A percentile compares a stretch with the other conserved stretches of the same genome.
phyloP scores from a whole-genome alignment of 2,888 invertebrate genomes.

The Galerucella nymphaeae region DNA sequence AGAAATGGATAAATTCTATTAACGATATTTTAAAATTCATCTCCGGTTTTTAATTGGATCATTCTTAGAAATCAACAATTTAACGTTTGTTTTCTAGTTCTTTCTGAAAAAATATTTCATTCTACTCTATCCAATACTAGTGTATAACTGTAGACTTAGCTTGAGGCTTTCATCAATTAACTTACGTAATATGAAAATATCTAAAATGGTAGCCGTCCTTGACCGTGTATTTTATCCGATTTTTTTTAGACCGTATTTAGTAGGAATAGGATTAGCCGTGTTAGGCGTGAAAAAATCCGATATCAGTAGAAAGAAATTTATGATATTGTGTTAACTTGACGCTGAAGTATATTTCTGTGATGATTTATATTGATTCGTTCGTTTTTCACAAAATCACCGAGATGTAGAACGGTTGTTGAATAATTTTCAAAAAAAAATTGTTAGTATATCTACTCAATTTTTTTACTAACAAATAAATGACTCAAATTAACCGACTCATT shows the following conservation, averaged over 20 bases:
- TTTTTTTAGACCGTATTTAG: slow-evolving; percentile 3
- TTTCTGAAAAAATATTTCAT: neutral
- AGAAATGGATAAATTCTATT: too few relatives aligned
- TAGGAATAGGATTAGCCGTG: slow-evolving; percentile 7
- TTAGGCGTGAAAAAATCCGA: slow-evolving; percentile 7
- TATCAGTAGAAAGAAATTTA: neutral
- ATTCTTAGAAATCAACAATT: too few relatives aligned
- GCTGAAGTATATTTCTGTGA: neutral
- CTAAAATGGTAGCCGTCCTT: slow-evolving; percentile 10
- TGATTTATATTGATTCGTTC: neutral
- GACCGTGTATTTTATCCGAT: slow-evolving; percentile 13
- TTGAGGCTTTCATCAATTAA: slow-evolving; percentile 2
- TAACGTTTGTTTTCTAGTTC: too few relatives aligned
- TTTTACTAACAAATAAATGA: slow-evolving; percentile 5
- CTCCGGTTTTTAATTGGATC: too few relatives aligned
- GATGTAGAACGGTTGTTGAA: neutral
- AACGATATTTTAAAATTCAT: too few relatives aligned
- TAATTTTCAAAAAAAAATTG: neutral
- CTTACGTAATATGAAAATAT: slow-evolving; percentile 14
- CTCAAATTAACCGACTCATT: slow-evolving; percentile 26
- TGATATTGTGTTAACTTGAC: neutral
- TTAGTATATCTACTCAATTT: neutral
- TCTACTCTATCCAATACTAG: neutral
- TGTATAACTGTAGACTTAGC: neutral
- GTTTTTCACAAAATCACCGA: slow-evolving; percentile 7